Evolutionary conservation across 2,113 vertebrate genomes (phyloP).

Genomic region (Zapornia atra): DNA sequence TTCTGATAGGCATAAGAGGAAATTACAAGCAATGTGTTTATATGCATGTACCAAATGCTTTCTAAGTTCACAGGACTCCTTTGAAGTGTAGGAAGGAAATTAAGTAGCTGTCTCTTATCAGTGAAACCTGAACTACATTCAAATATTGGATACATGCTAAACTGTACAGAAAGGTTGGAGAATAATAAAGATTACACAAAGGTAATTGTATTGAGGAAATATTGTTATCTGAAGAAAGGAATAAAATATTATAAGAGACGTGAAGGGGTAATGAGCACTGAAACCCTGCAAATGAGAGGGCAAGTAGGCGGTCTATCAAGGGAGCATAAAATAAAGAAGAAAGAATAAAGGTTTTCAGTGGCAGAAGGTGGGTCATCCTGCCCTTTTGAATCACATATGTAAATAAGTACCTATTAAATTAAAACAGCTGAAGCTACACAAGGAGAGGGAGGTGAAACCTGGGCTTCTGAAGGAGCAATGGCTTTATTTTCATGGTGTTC

Average conservation of each 20-base stretch:
- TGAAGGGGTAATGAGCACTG: background rate
- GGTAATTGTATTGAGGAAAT: background rate
- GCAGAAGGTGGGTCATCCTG: background rate
- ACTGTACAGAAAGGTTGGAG: background rate
- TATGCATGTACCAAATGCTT: background rate
- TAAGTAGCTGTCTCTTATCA: background rate
- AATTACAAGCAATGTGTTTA: background rate
- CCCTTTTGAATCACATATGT: background rate
- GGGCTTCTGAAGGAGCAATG: background rate
- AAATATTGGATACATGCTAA: background rate
- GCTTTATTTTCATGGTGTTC: background rate
- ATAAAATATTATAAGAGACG: background rate
- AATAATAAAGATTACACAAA: background rate
- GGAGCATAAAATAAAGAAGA: background rate
- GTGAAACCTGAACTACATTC: background rate
- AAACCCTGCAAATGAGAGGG: background rate
- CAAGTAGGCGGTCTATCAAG: background rate
- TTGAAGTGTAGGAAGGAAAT: slow-evolving; percentile 12
- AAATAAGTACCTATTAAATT: background rate
- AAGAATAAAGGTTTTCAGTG: background rate
- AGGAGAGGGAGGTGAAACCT: background rate
- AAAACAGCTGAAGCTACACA: background rate
- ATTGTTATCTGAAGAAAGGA: background rate
- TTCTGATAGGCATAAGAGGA: background rate
- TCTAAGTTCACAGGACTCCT: background rate